Base-by-base conservation (phyloP, 2,888 invertebrate genomes). In the Panzeria rudis region DNA sequence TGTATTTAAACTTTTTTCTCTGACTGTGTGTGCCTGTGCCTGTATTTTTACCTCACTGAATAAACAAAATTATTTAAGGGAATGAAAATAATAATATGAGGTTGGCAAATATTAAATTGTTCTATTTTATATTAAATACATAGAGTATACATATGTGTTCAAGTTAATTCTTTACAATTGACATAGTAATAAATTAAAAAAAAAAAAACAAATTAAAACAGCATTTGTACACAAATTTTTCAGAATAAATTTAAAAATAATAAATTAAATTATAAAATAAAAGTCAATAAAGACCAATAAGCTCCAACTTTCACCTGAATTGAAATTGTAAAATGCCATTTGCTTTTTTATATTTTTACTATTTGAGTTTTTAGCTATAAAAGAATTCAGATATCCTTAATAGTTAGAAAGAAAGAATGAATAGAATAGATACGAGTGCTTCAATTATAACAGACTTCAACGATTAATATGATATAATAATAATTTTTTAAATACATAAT, bases 301-400 rank as follows among this genome's bases (percentile, higher is more conserved):
- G 68, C 62, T 52, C 29, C 20, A 77, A 72, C 77, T 85, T 85
- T 85, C 69, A 85, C 77, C 79, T 83, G 76, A 68, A 75, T 23
- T 68, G 20, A 11, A 71, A 29, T 38, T 68, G 25, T 20, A 35
- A 59, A 17, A 54, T 35, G 32, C 0, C 38, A 77, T 20, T 41
- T 32, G 69, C 35, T 13, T n/a, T 35, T 64, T 29, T 29, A 4
- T 32, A 44, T 56, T 75, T 64, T 38, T 62, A 20, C 50, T 15
- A 44, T 32, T 64, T 54, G 38, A 64, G 35, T 54, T 75, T 62
- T 13, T 59, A 52, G 20, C 20, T 11, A 9, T 20, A 61, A 59
- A 61, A 47, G 13, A 41, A 44, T 41, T 73, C 61, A 23, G 44
- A 59, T 5, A 29, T 29, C 5, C 5, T 29, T 2, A 59, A 15